Percentiles rank a stretch among this genome's conserved stretches.
phyloP scores from a whole-genome alignment of 1,140 invertebrate species.

The Lanistes nyassanus region DNA sequence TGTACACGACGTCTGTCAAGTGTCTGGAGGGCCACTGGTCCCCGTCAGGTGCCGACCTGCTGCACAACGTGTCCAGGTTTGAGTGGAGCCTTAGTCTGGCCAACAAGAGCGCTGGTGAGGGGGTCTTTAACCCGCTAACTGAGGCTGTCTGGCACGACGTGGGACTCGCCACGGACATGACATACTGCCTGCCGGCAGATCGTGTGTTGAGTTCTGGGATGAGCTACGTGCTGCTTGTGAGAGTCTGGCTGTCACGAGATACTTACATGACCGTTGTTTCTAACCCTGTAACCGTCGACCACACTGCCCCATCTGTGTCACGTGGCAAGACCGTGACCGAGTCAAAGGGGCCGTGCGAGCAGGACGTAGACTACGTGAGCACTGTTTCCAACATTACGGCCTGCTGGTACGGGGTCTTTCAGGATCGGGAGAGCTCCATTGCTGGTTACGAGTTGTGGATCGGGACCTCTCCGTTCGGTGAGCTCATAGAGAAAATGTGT shows the following conservation, averaged over 20 bases:
- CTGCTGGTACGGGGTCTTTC: constrained; percentile 44
- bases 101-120: constrained; percentile 27
- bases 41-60: not conserved
- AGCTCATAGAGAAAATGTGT: too few species aligned
- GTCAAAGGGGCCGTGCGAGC: constrained; percentile 22
- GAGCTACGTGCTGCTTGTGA: constrained; percentile 40
- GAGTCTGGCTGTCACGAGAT: constrained; percentile 34
- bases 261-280: constrained; percentile 30
- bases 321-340: constrained; percentile 36
- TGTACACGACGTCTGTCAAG: constrained; percentile 8
- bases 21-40: constrained; percentile 21
- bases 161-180: constrained; percentile 27
- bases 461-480: constrained; percentile 37
- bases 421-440: constrained; percentile 38
- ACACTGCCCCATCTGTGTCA: constrained; percentile 29
- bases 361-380: constrained; percentile 40
- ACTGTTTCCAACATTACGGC: constrained; percentile 15
- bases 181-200: constrained; percentile 35
- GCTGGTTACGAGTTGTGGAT: constrained; percentile 26
- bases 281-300: constrained; percentile 31
- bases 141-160: constrained; percentile 42
- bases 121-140: constrained; percentile 29
- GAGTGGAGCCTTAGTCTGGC: constrained; percentile 43
- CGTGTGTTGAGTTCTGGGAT: constrained; percentile 17
- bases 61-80: constrained; percentile 25